These are phyloP conservation scores for Catalaphyllia jardinei DNA, from an alignment of 64 coral and sea anemone species.

Conservation along the genomic window DNA sequence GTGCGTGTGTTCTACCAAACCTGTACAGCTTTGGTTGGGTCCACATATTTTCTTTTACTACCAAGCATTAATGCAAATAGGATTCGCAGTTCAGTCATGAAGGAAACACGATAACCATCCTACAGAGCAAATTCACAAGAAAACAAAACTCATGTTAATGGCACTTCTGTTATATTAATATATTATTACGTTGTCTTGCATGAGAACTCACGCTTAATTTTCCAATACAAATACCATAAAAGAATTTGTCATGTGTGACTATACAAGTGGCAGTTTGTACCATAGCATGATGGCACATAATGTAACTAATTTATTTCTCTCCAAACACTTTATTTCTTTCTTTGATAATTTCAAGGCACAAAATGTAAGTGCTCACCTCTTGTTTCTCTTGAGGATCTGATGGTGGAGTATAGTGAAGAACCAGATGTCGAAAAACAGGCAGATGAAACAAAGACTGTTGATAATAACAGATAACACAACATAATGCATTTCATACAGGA, in stretches of 20 bases:
- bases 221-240: background rate
- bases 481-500: too few relatives aligned
- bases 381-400: constrained; percentile 27
- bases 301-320: too few relatives aligned
- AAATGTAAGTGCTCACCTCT: constrained; percentile 44
- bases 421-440: constrained; percentile 77
- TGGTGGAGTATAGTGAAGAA: constrained; percentile 61
- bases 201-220: background rate
- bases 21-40: constrained; percentile 87
- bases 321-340: too few relatives aligned
- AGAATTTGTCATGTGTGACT: too few relatives aligned
- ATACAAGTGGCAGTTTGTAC: too few relatives aligned
- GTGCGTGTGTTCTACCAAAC: constrained; percentile 16
- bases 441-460: constrained; percentile 83
- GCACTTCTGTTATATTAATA: too few relatives aligned
- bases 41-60: constrained; percentile 89
- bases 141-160: too few relatives aligned
- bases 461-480: background rate
- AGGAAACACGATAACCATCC: constrained; percentile 55
- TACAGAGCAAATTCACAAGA: constrained; percentile 5
- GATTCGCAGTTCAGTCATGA: constrained; percentile 70
- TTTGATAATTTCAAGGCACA: background rate
- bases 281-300: too few relatives aligned
- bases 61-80: constrained; percentile 87
- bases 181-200: too few relatives aligned